Base-by-base conservation (phyloP, 2,113 vertebrate genomes). In the Cyanoderma ruficeps region DNA sequence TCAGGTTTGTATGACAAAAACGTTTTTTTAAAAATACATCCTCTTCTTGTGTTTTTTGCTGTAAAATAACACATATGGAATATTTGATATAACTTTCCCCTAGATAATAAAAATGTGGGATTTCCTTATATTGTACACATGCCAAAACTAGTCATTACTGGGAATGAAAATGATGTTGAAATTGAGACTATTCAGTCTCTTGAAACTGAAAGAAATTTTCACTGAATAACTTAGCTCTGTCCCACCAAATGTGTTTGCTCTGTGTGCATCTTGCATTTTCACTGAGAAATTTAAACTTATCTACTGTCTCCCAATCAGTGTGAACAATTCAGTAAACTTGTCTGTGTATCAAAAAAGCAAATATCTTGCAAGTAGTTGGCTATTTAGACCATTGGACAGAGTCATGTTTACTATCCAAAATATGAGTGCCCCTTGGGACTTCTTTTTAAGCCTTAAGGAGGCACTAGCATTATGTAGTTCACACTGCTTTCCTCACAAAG, bases 161-260 rank as follows among this genome's bases (percentile, higher is more conserved):
- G 20, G 21, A 83, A 83, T 15, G 3, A 39, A 71, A 90, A 83
- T n/a, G 0, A 2, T 53, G 3, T 12, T 83, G 50, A 14, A 86
- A 59, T 7, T 63, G 27, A 82, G 7, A 6, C 33, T 46, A 50
- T 44, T 74, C 9, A 37, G 4, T 19, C 25, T 47, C 15, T 64
- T 57, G 30, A 85, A 80, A 69, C 0, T 2, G 13, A 59, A 68
- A 71, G 6, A 52, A 65, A 35, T 83, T 65, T 49, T 35, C 24
- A 60, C 8, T 21, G 9, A 4, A 15, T 49, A 42, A 33, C 6
- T 83, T 39, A 15, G 2, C 22, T 88, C 7, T 61, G 12, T 13
- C 77, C 0, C 0, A 6, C 37, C 3, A 4, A 57, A 4, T 21
- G 1, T 17, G 8, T 49, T 53, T 74, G 6, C 8, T 49, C 27